phyloP scores from a whole-genome alignment of 2,113 vertebrate species.

The Caranx ignobilis region DNA sequence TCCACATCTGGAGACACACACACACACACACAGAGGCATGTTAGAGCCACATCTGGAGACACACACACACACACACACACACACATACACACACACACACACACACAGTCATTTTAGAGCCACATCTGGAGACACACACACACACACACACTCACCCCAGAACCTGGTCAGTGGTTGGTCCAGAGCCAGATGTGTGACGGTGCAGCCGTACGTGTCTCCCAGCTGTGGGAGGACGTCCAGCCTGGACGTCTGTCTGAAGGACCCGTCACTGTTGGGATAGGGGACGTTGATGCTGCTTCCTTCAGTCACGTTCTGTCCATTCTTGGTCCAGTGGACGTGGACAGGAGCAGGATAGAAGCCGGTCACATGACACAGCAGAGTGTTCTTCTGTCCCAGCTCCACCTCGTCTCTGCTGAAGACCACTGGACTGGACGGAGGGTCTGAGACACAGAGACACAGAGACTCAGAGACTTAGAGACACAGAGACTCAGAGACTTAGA shows the following conservation, averaged over 20 bases:
- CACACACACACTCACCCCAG: slow-evolving; percentile 80
- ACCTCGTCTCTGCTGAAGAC: slow-evolving; percentile 63
- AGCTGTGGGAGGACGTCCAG: slow-evolving; percentile 77
- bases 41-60: background rate
- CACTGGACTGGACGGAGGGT: slow-evolving; percentile 59
- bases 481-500: too few species aligned
- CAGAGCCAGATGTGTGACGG: slow-evolving; percentile 73
- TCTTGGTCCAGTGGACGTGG: slow-evolving; percentile 81
- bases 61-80: background rate
- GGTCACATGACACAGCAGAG: slow-evolving; percentile 81
- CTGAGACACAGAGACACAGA: slow-evolving; percentile 55
- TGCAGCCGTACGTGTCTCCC: slow-evolving; percentile 84
- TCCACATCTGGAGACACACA: slow-evolving; percentile 45
- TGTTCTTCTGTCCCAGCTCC: slow-evolving; percentile 68
- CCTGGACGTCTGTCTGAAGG: slow-evolving; percentile 81
- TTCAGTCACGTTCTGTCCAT: slow-evolving; percentile 67
- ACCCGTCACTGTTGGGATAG: slow-evolving; percentile 62
- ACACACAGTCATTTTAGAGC: too few species aligned
- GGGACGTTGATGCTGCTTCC: slow-evolving; percentile 70
- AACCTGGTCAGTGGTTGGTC: slow-evolving; percentile 32
- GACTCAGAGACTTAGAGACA: too few species aligned
- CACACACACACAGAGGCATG: background rate
- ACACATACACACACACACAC: too few species aligned
- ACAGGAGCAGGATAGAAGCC: slow-evolving; percentile 84
- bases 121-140: background rate